phyloP scores from a whole-genome alignment of 2,888 invertebrate species.

The Cartodere bifasciata region DNA sequence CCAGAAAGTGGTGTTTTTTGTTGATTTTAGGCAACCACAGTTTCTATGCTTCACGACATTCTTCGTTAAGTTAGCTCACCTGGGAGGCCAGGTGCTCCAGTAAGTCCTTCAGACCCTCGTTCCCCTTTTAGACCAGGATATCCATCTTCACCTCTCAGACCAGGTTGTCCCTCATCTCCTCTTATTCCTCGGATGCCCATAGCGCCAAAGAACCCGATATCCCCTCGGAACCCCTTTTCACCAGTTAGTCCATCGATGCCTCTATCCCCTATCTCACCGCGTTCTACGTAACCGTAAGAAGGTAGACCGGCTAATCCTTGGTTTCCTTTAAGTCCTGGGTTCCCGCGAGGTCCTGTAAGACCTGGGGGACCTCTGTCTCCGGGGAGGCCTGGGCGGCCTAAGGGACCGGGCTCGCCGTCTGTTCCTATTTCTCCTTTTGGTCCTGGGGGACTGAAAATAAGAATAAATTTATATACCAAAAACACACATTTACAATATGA shows the following conservation, averaged over 20 bases:
- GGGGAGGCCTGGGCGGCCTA: constrained; percentile 41
- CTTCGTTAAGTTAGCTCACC: too few relatives aligned
- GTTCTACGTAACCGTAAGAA: constrained; percentile 30
- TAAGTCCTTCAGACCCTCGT: constrained; percentile 35
- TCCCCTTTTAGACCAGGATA: constrained; percentile 34
- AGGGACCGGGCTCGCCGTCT: constrained; percentile 55
- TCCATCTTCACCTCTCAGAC: constrained; percentile 39
- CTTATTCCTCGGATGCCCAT: constrained; percentile 38
- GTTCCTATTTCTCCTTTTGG: constrained; percentile 61
- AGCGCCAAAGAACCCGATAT: constrained; percentile 43
- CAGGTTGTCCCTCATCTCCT: constrained; percentile 43
- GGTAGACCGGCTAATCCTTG: constrained; percentile 35
- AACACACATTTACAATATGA: too few relatives aligned
- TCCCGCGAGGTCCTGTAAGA: constrained; percentile 38
- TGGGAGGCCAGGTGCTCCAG: constrained; percentile 44
- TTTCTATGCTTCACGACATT: too few relatives aligned
- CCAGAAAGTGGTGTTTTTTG: too few relatives aligned
- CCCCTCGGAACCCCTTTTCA: constrained; percentile 41
- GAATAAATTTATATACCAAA: too few relatives aligned
- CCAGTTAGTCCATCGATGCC: constrained; percentile 42
- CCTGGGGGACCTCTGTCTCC: constrained; percentile 42
- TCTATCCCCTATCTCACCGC: constrained; percentile 41
- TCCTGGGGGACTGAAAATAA: too few relatives aligned
- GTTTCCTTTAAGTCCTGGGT: constrained; percentile 39
- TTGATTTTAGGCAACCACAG: too few relatives aligned